Base-by-base conservation (phyloP, 2,797 vertebrate genomes). In the Rhodeus uyekii region DNA sequence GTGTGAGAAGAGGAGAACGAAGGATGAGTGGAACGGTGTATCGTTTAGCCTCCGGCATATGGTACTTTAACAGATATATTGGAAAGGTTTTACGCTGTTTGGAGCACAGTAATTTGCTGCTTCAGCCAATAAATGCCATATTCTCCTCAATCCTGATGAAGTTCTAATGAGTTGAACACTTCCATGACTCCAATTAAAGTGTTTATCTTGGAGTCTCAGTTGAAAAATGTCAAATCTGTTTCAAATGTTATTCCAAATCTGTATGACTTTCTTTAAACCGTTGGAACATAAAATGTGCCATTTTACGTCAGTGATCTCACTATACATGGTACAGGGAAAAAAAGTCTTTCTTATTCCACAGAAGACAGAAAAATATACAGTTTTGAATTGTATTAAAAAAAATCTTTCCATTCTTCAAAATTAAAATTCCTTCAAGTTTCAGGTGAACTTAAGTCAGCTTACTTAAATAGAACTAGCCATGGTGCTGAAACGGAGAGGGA, bases 1-100 rank as follows among this genome's bases (percentile, higher is more conserved):
- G 42, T 46, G 42, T 24, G 12, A 64, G 58, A 77, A 64, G 29
- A 77, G 75, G 13, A 77, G 58, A 63, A 48, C 36, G 42, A 77
- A 64, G 29, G 42, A 32, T 34, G 60, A 48, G 42, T 77, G 27
- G 29, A 64, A 34, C 18, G 32, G 72, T 58, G 72, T 2, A 58
- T 77, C 60, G 42, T 77, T 77, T 46, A 77, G 60, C 58, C 58
- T 76, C 32, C 19, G 1, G 74, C 63, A 82, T 55, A 55, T 58
- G 22, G 39, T 73, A 48, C 71, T 76, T 76, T 76, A 39, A 22
- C 39, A 76, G 42, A 64, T 34, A 64, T 48, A n/a, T 34, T 36
- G 42, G 75, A 46, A 2, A 48, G 75, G 19, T 34, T 76, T 24
- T 34, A 63, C 5, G 44, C 3, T 36, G 19, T 53, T 72, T 34